phyloP scores from a whole-genome alignment of 2,888 invertebrate genomes.

The Torymus tubicola region DNA sequence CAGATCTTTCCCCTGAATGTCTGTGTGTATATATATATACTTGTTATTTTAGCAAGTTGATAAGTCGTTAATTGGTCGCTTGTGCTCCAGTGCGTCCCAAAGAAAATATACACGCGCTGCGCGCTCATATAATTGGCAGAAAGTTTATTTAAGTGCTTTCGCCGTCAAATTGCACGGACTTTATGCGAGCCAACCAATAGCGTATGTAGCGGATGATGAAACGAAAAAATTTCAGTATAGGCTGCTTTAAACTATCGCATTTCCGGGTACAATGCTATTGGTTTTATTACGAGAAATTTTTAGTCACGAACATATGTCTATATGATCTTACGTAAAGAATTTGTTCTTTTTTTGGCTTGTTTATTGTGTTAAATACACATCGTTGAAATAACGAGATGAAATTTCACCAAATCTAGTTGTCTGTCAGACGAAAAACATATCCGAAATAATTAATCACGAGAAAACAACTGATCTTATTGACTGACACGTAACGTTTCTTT shows the following conservation, averaged over 20 bases:
- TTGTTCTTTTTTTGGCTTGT: too few relatives aligned
- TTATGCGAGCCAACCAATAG: conserved; percentile 10
- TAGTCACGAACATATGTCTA: not conserved
- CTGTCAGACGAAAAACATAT: too few relatives aligned
- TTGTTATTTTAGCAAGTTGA: conserved; percentile 43
- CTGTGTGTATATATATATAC: not conserved
- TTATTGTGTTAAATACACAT: too few relatives aligned
- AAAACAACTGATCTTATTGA: too few relatives aligned
- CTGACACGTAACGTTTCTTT: too few relatives aligned
- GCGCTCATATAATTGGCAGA: conserved; percentile 30
- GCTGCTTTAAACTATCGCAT: not conserved
- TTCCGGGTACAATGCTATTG: not conserved
- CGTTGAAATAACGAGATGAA: too few relatives aligned
- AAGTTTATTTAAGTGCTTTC: conserved; percentile 52
- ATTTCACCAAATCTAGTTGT: too few relatives aligned
- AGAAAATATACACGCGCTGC: conserved; percentile 5
- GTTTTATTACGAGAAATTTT: conserved; percentile 13
- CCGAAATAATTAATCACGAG: too few relatives aligned
- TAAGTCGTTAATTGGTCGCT: conserved; percentile 34
- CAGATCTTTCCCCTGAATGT: not conserved
- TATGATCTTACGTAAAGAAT: too few relatives aligned
- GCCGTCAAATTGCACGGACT: conserved; percentile 41
- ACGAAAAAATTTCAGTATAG: conserved; percentile 15
- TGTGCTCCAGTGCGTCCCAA: not conserved
- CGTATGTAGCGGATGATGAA: conserved; percentile 5